Conservation (phyloP, 1,140 invertebrate species). For the Archivesica marissinica region DNA sequence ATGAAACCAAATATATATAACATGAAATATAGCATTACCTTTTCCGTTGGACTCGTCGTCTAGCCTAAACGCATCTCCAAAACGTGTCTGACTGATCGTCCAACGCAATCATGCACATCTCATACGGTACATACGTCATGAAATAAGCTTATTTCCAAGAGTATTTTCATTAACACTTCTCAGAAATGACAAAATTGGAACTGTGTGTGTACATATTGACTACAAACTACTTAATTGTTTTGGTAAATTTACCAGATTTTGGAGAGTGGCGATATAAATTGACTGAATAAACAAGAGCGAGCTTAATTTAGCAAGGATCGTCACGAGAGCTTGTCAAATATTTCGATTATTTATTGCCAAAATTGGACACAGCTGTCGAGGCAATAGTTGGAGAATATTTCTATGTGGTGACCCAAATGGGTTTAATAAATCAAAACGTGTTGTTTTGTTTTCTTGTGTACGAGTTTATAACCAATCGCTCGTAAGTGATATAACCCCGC, state of each 20-base stretch:
- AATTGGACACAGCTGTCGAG: background rate
- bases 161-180: background rate
- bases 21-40: background rate
- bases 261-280: background rate
- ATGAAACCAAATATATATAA: background rate
- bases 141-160: background rate
- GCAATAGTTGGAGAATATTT: background rate
- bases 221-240: slow-evolving; percentile 31
- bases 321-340: background rate
- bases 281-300: slow-evolving; percentile 8
- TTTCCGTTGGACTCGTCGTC: no score
- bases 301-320: slow-evolving; percentile 17
- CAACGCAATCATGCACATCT: background rate
- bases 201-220: slow-evolving; percentile 22
- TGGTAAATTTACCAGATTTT: background rate
- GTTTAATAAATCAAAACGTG: background rate
- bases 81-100: background rate
- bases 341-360: background rate
- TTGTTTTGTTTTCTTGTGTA: no score
- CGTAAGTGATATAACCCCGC: no score
- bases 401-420: background rate
- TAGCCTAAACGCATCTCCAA: no score
- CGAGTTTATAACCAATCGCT: no score
- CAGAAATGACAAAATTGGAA: background rate
- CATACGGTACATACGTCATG: background rate